These are phyloP conservation scores for Rapana venosa DNA, from an alignment of 2,888 invertebrate genomes.

Conservation along the genomic window DNA sequence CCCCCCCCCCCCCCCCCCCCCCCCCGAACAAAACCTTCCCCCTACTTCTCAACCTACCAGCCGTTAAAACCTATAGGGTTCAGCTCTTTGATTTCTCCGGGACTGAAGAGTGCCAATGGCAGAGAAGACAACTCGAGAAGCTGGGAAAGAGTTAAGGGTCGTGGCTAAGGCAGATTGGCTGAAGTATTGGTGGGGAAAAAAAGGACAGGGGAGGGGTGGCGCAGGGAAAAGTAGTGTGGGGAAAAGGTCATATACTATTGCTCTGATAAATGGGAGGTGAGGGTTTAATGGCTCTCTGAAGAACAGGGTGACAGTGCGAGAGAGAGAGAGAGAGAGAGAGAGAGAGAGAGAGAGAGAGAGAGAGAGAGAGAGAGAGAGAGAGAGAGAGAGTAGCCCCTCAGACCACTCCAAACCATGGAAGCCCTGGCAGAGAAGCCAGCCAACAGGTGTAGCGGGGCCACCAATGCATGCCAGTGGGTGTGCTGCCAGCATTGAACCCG, in stretches of 20 bases:
- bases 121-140: not conserved
- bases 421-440: not conserved
- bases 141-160: slow-evolving; percentile 10
- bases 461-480: too few relatives aligned
- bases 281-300: slow-evolving; percentile 8
- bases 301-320: not conserved
- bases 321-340: too few relatives aligned
- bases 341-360: not conserved
- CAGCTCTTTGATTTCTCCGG: not conserved
- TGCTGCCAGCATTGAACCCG: too few relatives aligned
- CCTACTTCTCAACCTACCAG: not conserved
- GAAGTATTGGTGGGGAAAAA: not conserved
- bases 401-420: not conserved
- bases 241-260: not conserved
- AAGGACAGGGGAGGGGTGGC: too few relatives aligned
- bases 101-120: not conserved
- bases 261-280: not conserved
- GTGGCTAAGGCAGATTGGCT: not conserved
- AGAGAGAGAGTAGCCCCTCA: not conserved
- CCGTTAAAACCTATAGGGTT: too few relatives aligned
- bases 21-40: not conserved
- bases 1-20: too few relatives aligned
- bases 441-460: not conserved
- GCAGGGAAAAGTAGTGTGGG: not conserved
- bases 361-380: not conserved